These are phyloP conservation scores for Osedax fenrisi DNA, from an alignment of 2,888 invertebrate species.

Conservation along the genomic window DNA sequence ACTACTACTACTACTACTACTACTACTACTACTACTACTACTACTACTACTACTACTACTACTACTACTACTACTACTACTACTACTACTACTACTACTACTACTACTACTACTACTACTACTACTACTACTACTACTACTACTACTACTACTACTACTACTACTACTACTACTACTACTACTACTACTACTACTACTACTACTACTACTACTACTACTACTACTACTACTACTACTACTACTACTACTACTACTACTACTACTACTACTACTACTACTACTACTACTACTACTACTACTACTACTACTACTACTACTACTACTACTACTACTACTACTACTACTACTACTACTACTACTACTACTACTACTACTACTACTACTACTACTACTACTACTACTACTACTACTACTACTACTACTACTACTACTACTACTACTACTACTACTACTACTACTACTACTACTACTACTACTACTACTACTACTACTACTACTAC, in stretches of 20 bases:
- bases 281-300: not conserved
- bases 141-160: not conserved
- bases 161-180: not conserved
- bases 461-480: not conserved
- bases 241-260: not conserved
- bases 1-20: not conserved
- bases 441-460: not conserved
- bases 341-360: not conserved
- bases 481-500: not conserved
- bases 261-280: not conserved
- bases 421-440: not conserved
- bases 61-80: slow-evolving; percentile 2
- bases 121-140: slow-evolving; percentile 5
- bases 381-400: not conserved
- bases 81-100: not conserved
- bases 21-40: not conserved
- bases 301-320: not conserved
- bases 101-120: slow-evolving; percentile 7
- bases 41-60: not conserved
- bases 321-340: not conserved
- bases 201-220: not conserved
- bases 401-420: not conserved
- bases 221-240: not conserved
- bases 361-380: slow-evolving; percentile 5
- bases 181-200: not conserved